Evolutionary conservation across 2,113 vertebrate genomes (phyloP), one percentile per base, ranked within the genome.

Genomic region (Pseudonaja textilis): DNA sequence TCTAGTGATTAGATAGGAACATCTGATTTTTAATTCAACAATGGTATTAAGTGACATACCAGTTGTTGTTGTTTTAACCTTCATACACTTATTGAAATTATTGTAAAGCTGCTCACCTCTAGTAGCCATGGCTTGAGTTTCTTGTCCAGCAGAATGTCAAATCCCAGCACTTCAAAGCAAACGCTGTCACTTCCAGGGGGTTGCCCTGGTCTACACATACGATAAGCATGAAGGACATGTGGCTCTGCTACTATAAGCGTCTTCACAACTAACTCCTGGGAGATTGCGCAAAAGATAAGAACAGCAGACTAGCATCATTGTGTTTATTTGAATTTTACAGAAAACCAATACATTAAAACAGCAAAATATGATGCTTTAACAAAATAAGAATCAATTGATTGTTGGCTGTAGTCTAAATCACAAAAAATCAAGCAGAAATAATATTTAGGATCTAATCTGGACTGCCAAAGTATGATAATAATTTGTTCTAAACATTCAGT

Each of bases 91-190:
- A 57, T 20, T 86, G 20, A 39, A 55, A 54, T 56, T 10, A 57
- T 91, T 92, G 81, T 74, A 93, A 92, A 94, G 89, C 87, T 0
- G 86, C 95, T 96, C 98, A 99, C 99, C 99, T 99, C 99, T 93
- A 99, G 95, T 23, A 99, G 98, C 99, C 99, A 99, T 3, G 99
- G 99, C 96, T 99, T 99, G 94, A 99, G 98, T 96, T 99, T 99
- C 97, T 98, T 98, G 96, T 99, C 99, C 96, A 99, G 97, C 93
- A 99, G 98, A 97, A 99, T 99, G 97, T 99, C 99, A 96, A 99
- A 99, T 89, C 99, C 99, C 93, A 99, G 96, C 52, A 99, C 98
- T 97, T 99, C 99, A 90, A 99, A 99, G 97, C 99, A 99, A 97
- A 99, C 98, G 2, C 99, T 99, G 97, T 99, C 98, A 96, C 99